Conservation (phyloP, 2,113 vertebrate species). For the Todiramphus chloris region DNA sequence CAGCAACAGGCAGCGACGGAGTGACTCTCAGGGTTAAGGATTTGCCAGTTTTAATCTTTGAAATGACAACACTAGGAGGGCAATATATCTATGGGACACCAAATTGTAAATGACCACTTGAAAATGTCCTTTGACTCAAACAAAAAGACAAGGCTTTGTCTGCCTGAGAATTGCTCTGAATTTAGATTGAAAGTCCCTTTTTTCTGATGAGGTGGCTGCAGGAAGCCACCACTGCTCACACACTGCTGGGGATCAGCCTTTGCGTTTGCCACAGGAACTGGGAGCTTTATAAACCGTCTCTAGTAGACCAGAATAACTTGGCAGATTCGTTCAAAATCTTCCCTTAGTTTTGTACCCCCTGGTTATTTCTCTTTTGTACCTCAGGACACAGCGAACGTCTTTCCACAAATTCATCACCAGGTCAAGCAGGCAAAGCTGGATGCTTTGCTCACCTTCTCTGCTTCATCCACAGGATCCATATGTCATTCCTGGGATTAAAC, state of each 20-base stretch:
- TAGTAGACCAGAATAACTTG: neutral
- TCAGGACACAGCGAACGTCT: neutral
- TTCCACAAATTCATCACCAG: neutral
- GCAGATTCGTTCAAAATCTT: neutral
- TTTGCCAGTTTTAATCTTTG: neutral
- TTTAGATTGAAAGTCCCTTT: neutral
- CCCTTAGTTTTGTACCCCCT: neutral
- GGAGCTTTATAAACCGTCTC: neutral
- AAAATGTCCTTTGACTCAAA: neutral
- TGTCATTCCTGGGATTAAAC: slow-evolving; percentile 36
- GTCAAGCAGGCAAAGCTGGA: neutral
- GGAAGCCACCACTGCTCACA: neutral
- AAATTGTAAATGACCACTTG: neutral
- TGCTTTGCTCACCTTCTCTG: neutral
- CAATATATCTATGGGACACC: neutral
- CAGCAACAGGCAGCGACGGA: neutral
- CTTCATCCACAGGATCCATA: neutral
- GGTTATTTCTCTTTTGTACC: neutral
- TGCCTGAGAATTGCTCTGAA: neutral
- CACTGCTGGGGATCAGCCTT: neutral
- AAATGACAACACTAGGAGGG: neutral
- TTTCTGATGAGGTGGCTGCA: neutral
- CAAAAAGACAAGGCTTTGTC: neutral
- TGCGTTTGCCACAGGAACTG: neutral
- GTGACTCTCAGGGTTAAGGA: neutral